Conservation (phyloP, 2,113 vertebrate species). For the Elephas maximus region DNA sequence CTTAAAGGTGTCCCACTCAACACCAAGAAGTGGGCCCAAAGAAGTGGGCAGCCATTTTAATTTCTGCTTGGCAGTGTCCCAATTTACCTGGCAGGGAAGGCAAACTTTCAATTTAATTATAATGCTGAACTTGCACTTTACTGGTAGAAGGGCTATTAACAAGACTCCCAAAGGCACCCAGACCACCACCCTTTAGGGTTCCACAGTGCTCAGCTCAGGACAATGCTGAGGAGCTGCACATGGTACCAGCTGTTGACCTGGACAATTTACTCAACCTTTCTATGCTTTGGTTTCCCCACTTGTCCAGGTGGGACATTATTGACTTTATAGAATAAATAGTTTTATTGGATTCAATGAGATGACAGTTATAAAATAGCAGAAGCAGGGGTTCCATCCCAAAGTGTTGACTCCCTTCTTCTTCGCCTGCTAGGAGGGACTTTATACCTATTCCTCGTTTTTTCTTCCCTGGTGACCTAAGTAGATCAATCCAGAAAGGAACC, state of each 20-base stretch:
- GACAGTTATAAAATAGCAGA: neutral
- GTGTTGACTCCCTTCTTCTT: neutral
- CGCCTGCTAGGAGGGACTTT: neutral
- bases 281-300: neutral
- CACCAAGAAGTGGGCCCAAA: neutral
- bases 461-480: neutral
- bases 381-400: neutral
- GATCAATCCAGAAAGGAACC: neutral
- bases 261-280: neutral
- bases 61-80: neutral
- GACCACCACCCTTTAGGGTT: no score
- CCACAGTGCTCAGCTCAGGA: neutral
- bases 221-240: neutral
- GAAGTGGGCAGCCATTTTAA: fast-evolving
- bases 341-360: neutral
- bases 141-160: neutral
- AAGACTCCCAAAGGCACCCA: neutral
- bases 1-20: fast-evolving
- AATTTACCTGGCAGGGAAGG: neutral
- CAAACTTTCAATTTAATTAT: neutral
- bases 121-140: neutral
- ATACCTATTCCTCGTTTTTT: neutral
- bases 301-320: neutral
- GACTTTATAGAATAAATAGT: neutral
- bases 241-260: no score